Evolutionary conservation across 2,797 vertebrate species (phyloP), one percentile per base, ranked within the genome.

Genomic region (Typhlichthys subterraneus): DNA sequence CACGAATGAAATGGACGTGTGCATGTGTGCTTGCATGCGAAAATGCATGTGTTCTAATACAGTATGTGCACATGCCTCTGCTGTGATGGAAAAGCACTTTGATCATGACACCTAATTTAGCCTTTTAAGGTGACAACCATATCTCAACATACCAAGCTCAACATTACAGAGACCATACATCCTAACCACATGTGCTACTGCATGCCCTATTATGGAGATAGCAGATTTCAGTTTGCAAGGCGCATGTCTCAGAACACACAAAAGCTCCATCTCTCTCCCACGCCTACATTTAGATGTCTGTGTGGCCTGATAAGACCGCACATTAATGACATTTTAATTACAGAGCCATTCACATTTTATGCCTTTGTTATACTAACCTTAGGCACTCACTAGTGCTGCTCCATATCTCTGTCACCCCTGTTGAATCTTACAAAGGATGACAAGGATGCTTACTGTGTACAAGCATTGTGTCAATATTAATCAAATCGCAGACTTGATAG

Each of bases 281-380:
- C 76, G 74, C 84, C 79, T 75, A 78, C 79, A 85, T 82, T 85
- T 84, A 80, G 75, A 73, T 83, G 81, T 83, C 86, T 91, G 84
- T 72, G 77, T 68, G 75, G 72, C 84, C 74, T 85, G 85, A 90
- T 91, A 91, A 88, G 84, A 76, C 62, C 57, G 73, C 80, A 75
- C 76, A 86, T 86, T 85, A 89, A 91, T 88, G 86, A 84, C 79
- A 78, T 89, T 90, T 90, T 91, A 90, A 92, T 91, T 86, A 89
- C 78, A 38, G 69, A 73, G 69, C 77, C 79, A 77, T 87, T 90
- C 79, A 75, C 70, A 82, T 74, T 78, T 53, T 74, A 64, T 71
- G 64, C 58, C 61, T 83, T 82, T 89, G 82, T 87, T 83, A 82
- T 79, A 70, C 77, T 61, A 69, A 80, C 76, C 76, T 80, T 69